Base-by-base conservation (phyloP, 2,797 vertebrate species). In the Molossus molossus region DNA sequence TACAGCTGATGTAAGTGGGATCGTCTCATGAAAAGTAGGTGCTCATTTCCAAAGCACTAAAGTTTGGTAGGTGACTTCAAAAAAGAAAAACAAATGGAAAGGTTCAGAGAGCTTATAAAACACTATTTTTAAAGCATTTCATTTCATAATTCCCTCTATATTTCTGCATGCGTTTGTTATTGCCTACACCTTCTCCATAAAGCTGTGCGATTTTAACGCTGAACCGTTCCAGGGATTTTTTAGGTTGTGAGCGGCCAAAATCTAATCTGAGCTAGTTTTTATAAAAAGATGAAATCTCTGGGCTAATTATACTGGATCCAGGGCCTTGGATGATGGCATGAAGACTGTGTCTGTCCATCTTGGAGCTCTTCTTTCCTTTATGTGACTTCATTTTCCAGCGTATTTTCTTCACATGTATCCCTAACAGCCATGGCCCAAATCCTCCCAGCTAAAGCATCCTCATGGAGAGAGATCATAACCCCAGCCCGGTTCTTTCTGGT, bases 11-110 rank as follows among this genome's bases (percentile, higher is more conserved):
- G 2, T 50, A 93, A 50, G 89, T 90, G 85, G 33, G 50, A 62
- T 50, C 1, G 18, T 21, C 5, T 96, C 90, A 45, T 76, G 87
- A 94, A 94, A 95, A 48, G 9, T 9, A 95, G 17, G 58, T 70
- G 65, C 96, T 77, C 64, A 17, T 79, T 96, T 97, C 73, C 58
- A 79, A 97, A 96, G 57, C 37, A 33, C 0, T 3, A 83, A 77
- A 85, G 27, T 91, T 96, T 97, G 79, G 88, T 82, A 89, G 86
- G 23, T 70, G 95, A 91, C 88, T 94, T 69, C n/a, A 97, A 73
- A 73, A 91, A 97, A 87, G 40, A 92, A 98, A 97, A 97, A 97
- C 92, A 97, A 96, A 53, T 65, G 95, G 67, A 96, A 95, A 90
- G 85, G 45, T 77, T 60, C 29, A 95, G 40, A 97, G 73, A 96